Evolutionary conservation across 2,888 invertebrate species (phyloP), one percentile per base, ranked within the genome.

Genomic region (Junonia oenone): DNA sequence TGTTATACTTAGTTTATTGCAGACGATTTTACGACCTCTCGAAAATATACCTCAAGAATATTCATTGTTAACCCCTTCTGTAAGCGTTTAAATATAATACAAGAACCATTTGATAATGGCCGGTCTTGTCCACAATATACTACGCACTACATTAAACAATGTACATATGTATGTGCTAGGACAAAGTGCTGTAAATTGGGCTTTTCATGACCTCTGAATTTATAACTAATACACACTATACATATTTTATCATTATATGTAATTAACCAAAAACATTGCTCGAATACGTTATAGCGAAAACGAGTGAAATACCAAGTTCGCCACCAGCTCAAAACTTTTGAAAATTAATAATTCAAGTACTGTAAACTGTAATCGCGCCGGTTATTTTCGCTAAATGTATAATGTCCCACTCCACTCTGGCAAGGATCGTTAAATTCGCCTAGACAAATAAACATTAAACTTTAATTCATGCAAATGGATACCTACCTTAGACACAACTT

Each of bases 1-100:
- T 59, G 66, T 63, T 68, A 65, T 58, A 56, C 53, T 45, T 47
- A 38, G 45, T 58, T 61, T 61, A 56, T 59, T 52, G 59, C 59
- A 56, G 55, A 55, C 52, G 52, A 56, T 52, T 59, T 59, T 56
- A 52, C 49, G 45, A 52, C 45, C 48, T 40, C 33, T 40, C 38
- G 26, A 49, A 46, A 56, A 48, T 40, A 22, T 45, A 27, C 35
- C 35, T 48, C 37, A 26, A 55, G 58, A 46, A 48, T 55, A 29
- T 51, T 43, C 29, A 17, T 50, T 38, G 5, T 14, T 49, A 2
- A 17, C 3, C 17, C 3, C 14, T 6, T 15, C 27, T n/a, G n/a
- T n/a, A n/a, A n/a, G n/a, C n/a, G n/a, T n/a, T n/a, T n/a, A n/a
- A n/a, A n/a, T n/a, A n/a, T n/a, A n/a, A n/a, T n/a, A n/a, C n/a